A percentile compares a stretch with the other conserved stretches of the same genome.
These are phyloP conservation scores for Leucoma salicis DNA, from an alignment of 2,888 invertebrate genomes.

Conservation along the genomic window DNA sequence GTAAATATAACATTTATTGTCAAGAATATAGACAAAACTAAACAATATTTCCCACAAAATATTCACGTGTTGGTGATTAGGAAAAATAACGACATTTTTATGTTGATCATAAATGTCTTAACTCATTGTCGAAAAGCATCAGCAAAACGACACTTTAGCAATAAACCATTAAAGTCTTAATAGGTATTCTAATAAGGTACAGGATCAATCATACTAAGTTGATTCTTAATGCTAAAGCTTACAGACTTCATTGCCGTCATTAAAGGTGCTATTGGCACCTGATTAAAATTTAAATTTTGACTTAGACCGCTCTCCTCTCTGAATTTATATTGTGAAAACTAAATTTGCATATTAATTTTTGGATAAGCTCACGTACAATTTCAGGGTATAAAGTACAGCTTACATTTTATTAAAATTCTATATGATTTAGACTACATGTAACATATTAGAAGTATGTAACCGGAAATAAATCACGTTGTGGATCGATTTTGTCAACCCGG, in stretches of 20 bases:
- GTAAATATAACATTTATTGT: too few species aligned
- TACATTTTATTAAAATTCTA: neutral
- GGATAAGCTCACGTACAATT: constrained; percentile 7
- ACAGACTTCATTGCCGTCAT: constrained; percentile 37
- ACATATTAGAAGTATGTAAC: too few species aligned
- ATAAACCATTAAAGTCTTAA: constrained; percentile 40
- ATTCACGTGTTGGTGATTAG: constrained; percentile 23
- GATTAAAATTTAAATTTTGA: neutral
- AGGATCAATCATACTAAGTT: constrained; percentile 37
- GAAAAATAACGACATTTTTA: constrained; percentile 54
- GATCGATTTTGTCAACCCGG: too few species aligned
- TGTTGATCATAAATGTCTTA: constrained; percentile 56
- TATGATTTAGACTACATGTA: neutral
- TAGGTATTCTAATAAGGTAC: constrained; percentile 36
- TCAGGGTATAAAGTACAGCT: neutral
- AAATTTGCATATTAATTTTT: constrained; percentile 27
- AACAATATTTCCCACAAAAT: constrained; percentile 15
- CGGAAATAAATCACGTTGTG: too few species aligned
- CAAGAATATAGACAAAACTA: too few species aligned
- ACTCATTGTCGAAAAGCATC: constrained; percentile 43
- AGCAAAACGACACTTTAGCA: constrained; percentile 39
- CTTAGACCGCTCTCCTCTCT: constrained; percentile 2
- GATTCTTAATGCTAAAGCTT: constrained; percentile 36
- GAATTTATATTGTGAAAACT: constrained; percentile 33
- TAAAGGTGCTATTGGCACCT: constrained; percentile 28